Evolutionary conservation across 2,888 invertebrate species (phyloP).

Genomic region (Euzetes globulus): DNA sequence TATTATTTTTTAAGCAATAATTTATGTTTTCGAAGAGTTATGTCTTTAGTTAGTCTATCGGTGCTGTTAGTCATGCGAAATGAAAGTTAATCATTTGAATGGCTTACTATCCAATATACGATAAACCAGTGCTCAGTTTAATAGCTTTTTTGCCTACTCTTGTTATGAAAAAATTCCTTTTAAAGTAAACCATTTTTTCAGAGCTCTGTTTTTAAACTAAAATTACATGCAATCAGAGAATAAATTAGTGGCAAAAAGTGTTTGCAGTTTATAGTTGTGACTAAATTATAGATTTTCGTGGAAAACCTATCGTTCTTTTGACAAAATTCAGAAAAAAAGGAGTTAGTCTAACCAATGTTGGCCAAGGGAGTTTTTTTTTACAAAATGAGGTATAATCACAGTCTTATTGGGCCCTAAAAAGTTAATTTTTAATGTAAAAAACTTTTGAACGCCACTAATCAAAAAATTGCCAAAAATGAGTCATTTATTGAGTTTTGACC

Average conservation of each 20-base stretch:
- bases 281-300: too few species aligned
- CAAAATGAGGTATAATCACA: too few species aligned
- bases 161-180: background rate
- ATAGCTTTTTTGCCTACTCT: conserved; percentile 15
- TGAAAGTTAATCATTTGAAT: conserved; percentile 26
- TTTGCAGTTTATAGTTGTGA: background rate
- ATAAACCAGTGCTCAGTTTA: conserved; percentile 5
- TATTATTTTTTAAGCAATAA: background rate
- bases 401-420: too few species aligned
- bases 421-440: too few species aligned
- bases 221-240: background rate
- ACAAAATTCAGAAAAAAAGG: too few species aligned
- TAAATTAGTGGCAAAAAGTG: background rate
- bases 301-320: too few species aligned
- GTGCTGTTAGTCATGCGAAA: conserved; percentile 14
- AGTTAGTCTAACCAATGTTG: too few species aligned
- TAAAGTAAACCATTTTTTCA: background rate
- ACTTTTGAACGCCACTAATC: too few species aligned
- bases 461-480: too few species aligned
- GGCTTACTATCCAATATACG: background rate
- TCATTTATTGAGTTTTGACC: too few species aligned
- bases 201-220: background rate
- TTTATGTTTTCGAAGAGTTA: conserved; percentile 21
- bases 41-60: conserved; percentile 3
- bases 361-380: too few species aligned